A percentile compares a stretch with the other conserved stretches of the same genome.
phyloP scores from a whole-genome alignment of 1,140 invertebrate species.

The Vanessa atalanta region DNA sequence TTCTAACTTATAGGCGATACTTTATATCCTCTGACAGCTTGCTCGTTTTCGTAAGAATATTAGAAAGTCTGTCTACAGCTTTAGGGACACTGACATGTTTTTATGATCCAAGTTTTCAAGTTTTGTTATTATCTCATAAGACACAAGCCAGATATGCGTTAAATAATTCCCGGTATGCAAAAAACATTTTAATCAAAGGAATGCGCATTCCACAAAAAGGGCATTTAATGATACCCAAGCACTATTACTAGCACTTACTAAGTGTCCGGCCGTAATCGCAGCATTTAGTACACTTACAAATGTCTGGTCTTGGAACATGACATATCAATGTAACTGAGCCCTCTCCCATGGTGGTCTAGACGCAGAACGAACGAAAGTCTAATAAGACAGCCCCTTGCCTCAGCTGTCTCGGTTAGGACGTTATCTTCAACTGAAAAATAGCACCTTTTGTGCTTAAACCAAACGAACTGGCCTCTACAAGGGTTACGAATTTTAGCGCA shows the following conservation, averaged over 20 bases:
- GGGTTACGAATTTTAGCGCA: conserved; percentile 28
- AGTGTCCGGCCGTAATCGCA: conserved; percentile 53
- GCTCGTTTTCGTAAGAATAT: not conserved
- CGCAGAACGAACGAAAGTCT: conserved; percentile 60
- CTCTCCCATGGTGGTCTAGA: conserved; percentile 65
- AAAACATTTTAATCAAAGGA: conserved; percentile 27
- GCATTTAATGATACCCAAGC: conserved; percentile 34
- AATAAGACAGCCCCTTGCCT: conserved; percentile 68
- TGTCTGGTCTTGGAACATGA: conserved; percentile 57
- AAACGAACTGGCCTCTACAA: conserved; percentile 30
- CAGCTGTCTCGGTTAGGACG: conserved; percentile 60
- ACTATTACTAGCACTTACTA: conserved; percentile 40
- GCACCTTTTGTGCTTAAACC: conserved; percentile 62
- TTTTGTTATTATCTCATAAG: no score
- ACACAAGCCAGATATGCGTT: not conserved
- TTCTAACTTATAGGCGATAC: not conserved
- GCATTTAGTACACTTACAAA: conserved; percentile 70
- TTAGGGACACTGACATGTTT: no score
- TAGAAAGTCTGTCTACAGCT: no score
- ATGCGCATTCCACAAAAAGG: conserved; percentile 21
- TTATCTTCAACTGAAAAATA: conserved; percentile 73
- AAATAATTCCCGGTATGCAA: conserved; percentile 16
- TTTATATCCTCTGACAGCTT: not conserved
- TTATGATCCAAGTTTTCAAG: no score
- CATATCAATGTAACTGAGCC: conserved; percentile 65